Evolutionary conservation across 2,113 vertebrate genomes (phyloP), one percentile per base, ranked within the genome.

Genomic region (Pyxicephalus adspersus): DNA sequence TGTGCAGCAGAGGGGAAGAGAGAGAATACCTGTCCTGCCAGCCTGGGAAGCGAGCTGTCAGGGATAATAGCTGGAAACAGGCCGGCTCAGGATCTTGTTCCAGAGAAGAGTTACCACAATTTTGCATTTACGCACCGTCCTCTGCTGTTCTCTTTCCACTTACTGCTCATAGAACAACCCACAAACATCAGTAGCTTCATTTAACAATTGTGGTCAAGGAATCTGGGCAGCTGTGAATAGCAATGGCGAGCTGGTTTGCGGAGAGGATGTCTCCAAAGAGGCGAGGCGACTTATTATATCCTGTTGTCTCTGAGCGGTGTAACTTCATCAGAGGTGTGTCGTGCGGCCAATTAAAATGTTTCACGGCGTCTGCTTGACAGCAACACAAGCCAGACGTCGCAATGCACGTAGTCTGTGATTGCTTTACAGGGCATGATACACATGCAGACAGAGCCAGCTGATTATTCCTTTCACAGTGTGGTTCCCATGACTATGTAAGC

Each of bases 11-110:
- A 52, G 58, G 26, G 22, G 7, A 45, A 45, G 38, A 45, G 38
- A 45, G 8, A 11, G 38, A 45, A 45, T 13, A 18, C 25, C 20
- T 64, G 45, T 23, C 26, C 3, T 22, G 57, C 23, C 55, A 28
- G 64, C 66, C 55, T n/a, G 54, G 20, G 23, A 61, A 38, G 38
- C 28, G 20, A 29, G 64, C 78, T 80, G 78, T 80, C 78, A 64
- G 58, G 23, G 45, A 55, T 29, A 22, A 78, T 78, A 28, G 60
- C 66, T 13, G 58, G 38, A 18, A 61, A 34, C 67, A 64, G 20
- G 23, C n/a, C 5, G 23, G 58, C n/a, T 51, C 9, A 51, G 66
- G 31, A 23, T 26, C 18, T 28, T 64, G 38, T 80, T 61, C n/a
- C 34, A 5, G 45, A 52, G 63, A 66, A 26, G 5, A 29, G 65